Base-by-base conservation (phyloP, 1,140 invertebrate genomes). In the Pseudomyrmex sp. region DNA sequence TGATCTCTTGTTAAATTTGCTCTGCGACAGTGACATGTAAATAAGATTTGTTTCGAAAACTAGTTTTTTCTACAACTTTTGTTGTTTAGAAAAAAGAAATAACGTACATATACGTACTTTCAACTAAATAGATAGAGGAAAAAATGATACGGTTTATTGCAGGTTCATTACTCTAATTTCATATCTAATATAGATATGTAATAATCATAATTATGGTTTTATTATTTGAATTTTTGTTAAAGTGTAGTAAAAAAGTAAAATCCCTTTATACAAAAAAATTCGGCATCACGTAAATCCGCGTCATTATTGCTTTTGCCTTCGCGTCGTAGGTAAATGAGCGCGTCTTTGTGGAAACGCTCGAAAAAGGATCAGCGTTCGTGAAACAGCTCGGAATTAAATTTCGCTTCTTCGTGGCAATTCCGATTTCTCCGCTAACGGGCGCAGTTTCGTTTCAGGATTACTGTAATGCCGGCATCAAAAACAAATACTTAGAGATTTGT, bases 361-460 rank as follows among this genome's bases (percentile, higher is more conserved):
- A 70, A 79, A 70, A 58, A 70, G 35, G 65, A 79, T 79, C 65
- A 70, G 15, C 65, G 35, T 2, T 44, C 13, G 44, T 70, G 54
- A 70, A 79, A 70, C 54, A 23, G 20, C 12, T 23, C 54, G 54
- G 44, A 80, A 80, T 80, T 80, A 80, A 80, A 80, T 72, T 44
- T 48, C 46, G 44, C 50, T 80, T 70, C 54, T 26, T 18, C 23
- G n/a, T 59, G 66, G 18, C n/a, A 26, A 70, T 80, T 70, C 10
- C n/a, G 56, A 80, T 72, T 59, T 48, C 46, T 59, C n/a, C 54
- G 54, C 44, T 35, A 80, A 70, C 54, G 44, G 66, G 59, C 0
- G n/a, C 20, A 77, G 35, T 54, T 50, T 70, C 15, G 44, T 79
- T 80, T 7, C 12, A 18, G 44, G 12, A 80, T 59, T 50, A 12